These are phyloP conservation scores for Hetaerina americana DNA, from an alignment of 1,140 invertebrate species.

Conservation along the genomic window DNA sequence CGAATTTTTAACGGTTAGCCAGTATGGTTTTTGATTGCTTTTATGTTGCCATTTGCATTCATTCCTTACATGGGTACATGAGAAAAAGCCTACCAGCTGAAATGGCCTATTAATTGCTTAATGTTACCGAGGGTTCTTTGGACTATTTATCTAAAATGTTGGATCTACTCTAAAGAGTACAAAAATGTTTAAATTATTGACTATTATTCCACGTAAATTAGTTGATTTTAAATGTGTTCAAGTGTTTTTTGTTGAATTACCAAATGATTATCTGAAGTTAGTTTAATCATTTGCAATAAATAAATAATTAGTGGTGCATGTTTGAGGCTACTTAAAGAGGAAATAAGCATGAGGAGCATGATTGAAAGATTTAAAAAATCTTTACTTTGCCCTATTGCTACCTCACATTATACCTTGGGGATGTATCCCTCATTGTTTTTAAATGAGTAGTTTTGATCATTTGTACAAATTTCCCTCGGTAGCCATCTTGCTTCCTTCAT, in stretches of 20 bases:
- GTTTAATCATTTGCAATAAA: neutral
- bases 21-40: neutral
- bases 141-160: neutral
- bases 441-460: neutral
- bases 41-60: neutral
- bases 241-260: neutral
- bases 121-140: neutral
- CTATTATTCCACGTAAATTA: neutral
- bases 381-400: neutral
- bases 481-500: neutral
- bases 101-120: neutral
- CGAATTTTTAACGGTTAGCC: no score
- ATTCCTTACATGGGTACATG: neutral
- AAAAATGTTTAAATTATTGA: neutral
- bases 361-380: neutral
- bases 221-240: neutral
- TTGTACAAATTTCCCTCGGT: neutral
- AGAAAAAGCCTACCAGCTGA: neutral
- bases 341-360: neutral
- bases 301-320: neutral
- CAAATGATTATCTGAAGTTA: neutral
- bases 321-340: neutral
- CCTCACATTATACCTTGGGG: neutral
- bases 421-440: neutral
- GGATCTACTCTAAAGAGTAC: neutral